Evolutionary conservation across 2,888 invertebrate genomes (phyloP).

Genomic region (Mesorhabditis spiculigera): DNA sequence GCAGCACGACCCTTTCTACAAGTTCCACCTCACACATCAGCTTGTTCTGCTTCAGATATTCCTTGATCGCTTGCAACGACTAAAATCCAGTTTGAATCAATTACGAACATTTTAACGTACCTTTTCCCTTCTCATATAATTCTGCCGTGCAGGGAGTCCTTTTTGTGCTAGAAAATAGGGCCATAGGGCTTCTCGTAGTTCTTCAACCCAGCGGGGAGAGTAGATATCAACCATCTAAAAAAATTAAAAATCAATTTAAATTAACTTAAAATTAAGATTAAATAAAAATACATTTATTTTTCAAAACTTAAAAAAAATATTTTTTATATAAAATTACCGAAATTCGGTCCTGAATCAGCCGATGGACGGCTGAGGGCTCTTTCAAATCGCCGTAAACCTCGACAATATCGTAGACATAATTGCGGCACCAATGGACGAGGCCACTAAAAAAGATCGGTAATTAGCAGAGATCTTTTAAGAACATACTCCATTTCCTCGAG

Average conservation of each 20-base stretch:
- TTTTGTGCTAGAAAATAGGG: not conserved
- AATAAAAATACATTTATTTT: too few relatives aligned
- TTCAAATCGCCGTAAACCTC: too few relatives aligned
- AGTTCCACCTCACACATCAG: not conserved
- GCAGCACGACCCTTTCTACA: not conserved
- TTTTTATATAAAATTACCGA: not conserved
- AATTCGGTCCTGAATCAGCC: not conserved
- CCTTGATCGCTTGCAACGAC: not conserved
- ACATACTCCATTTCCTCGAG: too few relatives aligned
- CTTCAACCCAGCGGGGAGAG: not conserved
- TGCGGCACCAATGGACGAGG: too few relatives aligned
- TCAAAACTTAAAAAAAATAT: too few relatives aligned
- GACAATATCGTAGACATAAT: too few relatives aligned
- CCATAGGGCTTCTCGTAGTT: not conserved
- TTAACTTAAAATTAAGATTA: not conserved
- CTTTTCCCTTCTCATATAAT: constrained; percentile 1
- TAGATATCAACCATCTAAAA: constrained; percentile 3
- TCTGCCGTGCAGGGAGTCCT: not conserved
- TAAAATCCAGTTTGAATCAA: not conserved
- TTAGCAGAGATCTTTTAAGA: too few relatives aligned
- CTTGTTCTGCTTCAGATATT: not conserved
- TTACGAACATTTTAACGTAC: not conserved
- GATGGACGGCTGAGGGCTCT: too few relatives aligned
- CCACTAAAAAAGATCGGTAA: too few relatives aligned
- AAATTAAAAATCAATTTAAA: not conserved